A percentile compares a stretch with the other conserved stretches of the same genome.
These are phyloP conservation scores for Phyllopteryx taeniolatus DNA, from an alignment of 2,113 vertebrate species.

Conservation along the genomic window DNA sequence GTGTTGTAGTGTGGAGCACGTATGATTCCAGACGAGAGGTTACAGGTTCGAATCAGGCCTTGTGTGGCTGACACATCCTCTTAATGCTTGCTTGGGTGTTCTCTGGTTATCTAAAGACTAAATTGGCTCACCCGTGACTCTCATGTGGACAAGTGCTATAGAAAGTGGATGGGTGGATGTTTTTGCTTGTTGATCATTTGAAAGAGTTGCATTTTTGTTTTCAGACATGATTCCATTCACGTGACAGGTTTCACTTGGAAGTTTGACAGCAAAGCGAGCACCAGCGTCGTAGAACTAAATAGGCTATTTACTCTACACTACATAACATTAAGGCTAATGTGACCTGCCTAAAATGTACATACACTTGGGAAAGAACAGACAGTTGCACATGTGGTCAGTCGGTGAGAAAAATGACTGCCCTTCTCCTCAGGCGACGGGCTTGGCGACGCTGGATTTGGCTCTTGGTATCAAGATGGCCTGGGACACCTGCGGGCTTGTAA, in stretches of 20 bases:
- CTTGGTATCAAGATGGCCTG: constrained; percentile 1
- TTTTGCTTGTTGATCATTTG: too few species aligned
- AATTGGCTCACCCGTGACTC: too few species aligned
- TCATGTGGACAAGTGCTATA: not conserved
- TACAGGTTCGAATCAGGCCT: not conserved
- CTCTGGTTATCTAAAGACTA: not conserved
- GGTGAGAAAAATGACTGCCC: constrained; percentile 57
- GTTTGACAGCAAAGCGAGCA: too few species aligned
- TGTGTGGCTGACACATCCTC: not conserved
- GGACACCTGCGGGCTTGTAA: constrained; percentile 55
- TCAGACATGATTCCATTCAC: not conserved
- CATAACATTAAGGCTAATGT: not conserved
- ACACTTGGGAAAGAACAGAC: not conserved
- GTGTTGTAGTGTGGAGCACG: not conserved
- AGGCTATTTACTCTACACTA: not conserved
- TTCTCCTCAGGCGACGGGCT: constrained; percentile 62
- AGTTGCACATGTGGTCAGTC: constrained; percentile 21
- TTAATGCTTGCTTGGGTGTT: not conserved
- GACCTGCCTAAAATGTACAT: not conserved
- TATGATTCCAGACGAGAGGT: not conserved
- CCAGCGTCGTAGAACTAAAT: not conserved
- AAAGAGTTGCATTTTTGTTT: not conserved
- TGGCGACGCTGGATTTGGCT: constrained; percentile 50
- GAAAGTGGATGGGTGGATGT: not conserved
- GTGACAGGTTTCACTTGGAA: too few species aligned